phyloP scores from a whole-genome alignment of 2,113 vertebrate genomes.

The Heteronetta atricapilla region DNA sequence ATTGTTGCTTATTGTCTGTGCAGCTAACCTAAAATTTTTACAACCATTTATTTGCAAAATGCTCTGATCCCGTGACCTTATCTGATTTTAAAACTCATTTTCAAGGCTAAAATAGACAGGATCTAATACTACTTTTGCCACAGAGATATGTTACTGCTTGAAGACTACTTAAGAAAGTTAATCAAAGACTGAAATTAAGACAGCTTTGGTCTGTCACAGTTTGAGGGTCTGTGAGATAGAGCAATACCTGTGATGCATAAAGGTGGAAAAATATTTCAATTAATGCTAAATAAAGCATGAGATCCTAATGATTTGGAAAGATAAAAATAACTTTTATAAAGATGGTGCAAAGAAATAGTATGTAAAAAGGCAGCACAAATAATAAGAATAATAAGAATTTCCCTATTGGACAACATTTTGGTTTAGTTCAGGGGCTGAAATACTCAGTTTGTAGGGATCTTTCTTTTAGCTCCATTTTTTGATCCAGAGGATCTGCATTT shows the following conservation, averaged over 20 bases:
- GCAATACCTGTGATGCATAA: not conserved
- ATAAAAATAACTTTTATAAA: not conserved
- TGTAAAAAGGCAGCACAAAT: not conserved
- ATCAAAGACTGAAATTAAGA: not conserved
- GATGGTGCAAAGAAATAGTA: not conserved
- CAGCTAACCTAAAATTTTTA: not conserved
- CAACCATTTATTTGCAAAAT: not conserved
- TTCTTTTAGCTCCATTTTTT: not conserved
- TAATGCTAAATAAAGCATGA: not conserved
- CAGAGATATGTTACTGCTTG: not conserved
- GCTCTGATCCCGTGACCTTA: not conserved
- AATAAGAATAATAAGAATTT: not conserved
- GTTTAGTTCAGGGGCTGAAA: not conserved
- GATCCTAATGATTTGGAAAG: not conserved
- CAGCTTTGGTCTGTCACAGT: not conserved
- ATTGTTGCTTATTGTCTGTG: not conserved
- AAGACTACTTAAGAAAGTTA: not conserved
- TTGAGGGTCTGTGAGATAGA: not conserved
- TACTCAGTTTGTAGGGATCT: not conserved
- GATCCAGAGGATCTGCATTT: not conserved
- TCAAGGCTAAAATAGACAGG: not conserved
- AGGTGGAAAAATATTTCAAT: not conserved
- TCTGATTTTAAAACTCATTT: not conserved
- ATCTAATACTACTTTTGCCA: not conserved
- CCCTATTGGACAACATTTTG: accelerated